Conservation (phyloP, 2,113 vertebrate genomes). For the Taxidea taxus region DNA sequence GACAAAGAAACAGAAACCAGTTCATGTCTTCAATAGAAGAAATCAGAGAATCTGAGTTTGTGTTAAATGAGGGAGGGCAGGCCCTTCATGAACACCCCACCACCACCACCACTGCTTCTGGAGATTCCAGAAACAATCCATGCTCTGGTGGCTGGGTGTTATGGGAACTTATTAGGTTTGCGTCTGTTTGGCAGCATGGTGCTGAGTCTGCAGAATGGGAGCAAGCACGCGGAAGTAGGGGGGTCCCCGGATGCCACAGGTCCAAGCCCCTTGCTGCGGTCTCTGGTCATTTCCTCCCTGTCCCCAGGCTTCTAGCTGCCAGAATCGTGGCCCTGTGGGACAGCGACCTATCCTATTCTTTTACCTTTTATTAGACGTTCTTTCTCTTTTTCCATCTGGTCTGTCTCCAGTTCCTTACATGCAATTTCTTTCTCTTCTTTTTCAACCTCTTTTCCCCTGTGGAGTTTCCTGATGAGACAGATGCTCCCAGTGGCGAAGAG, state of each 20-base stretch:
- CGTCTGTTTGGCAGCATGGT: too few species aligned
- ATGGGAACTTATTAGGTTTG: not conserved
- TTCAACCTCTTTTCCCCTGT: not conserved
- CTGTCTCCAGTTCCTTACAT: constrained; percentile 3
- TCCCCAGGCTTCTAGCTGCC: not conserved
- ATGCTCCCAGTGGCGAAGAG: not conserved
- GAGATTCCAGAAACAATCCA: not conserved
- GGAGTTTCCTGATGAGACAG: constrained; percentile 31
- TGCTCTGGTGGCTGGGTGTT: too few species aligned
- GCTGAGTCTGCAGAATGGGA: not conserved
- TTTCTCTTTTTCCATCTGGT: not conserved
- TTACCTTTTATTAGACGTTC: not conserved
- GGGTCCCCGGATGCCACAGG: accelerated
- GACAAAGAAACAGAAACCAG: constrained; percentile 26
- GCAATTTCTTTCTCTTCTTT: constrained; percentile 11
- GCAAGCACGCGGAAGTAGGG: accelerated
- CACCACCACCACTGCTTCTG: accelerated
- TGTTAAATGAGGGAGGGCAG: not conserved
- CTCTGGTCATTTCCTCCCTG: not conserved
- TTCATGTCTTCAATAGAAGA: not conserved
- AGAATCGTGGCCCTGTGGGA: not conserved
- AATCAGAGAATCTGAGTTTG: not conserved
- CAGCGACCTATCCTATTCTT: not conserved
- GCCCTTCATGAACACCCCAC: not conserved
- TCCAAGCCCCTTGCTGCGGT: not conserved